Conservation (phyloP, 2,888 invertebrate species). For the Drosophila multiciliata region DNA sequence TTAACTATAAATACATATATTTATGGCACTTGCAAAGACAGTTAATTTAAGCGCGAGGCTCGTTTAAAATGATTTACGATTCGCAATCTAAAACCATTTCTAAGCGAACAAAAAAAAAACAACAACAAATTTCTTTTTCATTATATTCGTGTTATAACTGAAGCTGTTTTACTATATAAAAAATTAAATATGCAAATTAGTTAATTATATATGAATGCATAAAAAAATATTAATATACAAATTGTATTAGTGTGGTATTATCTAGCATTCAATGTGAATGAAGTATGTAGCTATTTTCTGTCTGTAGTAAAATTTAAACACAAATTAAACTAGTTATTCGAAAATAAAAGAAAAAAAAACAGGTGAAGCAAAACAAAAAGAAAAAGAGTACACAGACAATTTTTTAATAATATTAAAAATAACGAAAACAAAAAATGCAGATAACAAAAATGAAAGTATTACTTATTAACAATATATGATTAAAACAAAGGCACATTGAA, state of each 20-base stretch:
- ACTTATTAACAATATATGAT: constrained; percentile 58
- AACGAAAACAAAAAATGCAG: not conserved
- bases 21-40: constrained; percentile 43
- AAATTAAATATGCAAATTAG: constrained; percentile 47
- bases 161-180: constrained; percentile 53
- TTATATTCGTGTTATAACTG: constrained; percentile 43
- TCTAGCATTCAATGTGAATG: constrained; percentile 61
- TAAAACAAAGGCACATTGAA: constrained; percentile 44
- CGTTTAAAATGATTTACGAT: constrained; percentile 57
- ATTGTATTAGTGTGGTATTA: constrained; percentile 62
- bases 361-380: constrained; percentile 24
- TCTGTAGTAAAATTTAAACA: constrained; percentile 73
- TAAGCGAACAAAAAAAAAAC: constrained; percentile 13
- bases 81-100: constrained; percentile 33
- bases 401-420: constrained; percentile 66
- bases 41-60: constrained; percentile 61
- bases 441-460: constrained; percentile 54
- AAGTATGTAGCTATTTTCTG: constrained; percentile 55
- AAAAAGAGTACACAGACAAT: constrained; percentile 48
- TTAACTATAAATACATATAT: not conserved
- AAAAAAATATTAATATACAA: constrained; percentile 32
- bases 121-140: constrained; percentile 25
- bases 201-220: constrained; percentile 46
- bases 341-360: constrained; percentile 19
- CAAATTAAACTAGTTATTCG: constrained; percentile 71